Conservation (phyloP, 2,797 vertebrate species). For the Anomalospiza imberbis region DNA sequence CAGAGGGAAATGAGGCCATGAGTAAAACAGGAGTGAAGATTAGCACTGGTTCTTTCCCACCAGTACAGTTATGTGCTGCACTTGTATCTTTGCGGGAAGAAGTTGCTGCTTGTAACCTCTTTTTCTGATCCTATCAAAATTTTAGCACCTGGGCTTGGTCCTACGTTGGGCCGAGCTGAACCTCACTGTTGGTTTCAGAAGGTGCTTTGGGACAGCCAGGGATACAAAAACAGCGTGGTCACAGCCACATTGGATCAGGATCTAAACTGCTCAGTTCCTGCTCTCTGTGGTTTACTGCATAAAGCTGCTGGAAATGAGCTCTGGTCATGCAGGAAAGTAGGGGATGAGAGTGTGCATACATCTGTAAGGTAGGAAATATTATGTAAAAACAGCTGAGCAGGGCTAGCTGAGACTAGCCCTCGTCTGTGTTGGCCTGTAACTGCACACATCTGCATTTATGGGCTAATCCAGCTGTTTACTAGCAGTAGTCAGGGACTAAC, state of each 20-base stretch:
- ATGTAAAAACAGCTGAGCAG: background rate
- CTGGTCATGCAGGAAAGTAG: background rate
- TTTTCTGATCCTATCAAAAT: background rate
- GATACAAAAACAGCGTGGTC: accelerated
- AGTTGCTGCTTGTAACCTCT: background rate
- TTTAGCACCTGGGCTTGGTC: background rate
- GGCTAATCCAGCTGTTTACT: background rate
- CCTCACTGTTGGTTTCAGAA: background rate
- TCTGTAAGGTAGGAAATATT: background rate
- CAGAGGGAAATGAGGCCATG: background rate
- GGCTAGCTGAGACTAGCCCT: background rate
- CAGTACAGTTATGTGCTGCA: accelerated
- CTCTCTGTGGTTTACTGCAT: background rate
- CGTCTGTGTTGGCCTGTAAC: accelerated
- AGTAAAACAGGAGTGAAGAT: background rate
- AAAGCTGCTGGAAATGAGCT: accelerated
- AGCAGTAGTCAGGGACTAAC: no score
- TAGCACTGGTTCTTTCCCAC: accelerated
- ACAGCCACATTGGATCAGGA: background rate
- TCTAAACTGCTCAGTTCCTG: background rate
- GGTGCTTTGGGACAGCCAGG: background rate
- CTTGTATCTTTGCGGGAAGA: background rate
- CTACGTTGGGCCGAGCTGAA: accelerated
- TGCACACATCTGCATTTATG: background rate
- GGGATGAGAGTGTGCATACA: background rate